A percentile compares a stretch with the other conserved stretches of the same genome.
These are phyloP conservation scores for Leucoraja erinaceus DNA, from an alignment of 2,113 vertebrate species.

Conservation along the genomic window DNA sequence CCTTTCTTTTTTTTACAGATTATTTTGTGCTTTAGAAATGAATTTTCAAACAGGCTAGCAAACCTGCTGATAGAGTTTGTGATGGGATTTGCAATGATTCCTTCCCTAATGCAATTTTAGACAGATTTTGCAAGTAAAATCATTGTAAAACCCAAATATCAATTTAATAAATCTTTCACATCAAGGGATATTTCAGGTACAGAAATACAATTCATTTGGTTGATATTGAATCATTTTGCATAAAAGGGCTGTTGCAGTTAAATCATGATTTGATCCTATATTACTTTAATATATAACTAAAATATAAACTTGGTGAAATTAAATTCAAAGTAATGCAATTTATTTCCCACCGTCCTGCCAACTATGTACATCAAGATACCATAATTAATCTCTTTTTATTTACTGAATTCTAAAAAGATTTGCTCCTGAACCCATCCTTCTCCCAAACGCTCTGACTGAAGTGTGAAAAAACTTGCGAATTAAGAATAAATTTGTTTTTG, in stretches of 20 bases:
- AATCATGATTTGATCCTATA: neutral
- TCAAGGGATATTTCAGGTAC: neutral
- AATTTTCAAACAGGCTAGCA: neutral
- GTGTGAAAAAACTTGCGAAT: neutral
- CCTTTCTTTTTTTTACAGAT: neutral
- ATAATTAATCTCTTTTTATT: neutral
- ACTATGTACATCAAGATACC: neutral
- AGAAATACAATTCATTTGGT: neutral
- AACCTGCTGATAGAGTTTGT: neutral
- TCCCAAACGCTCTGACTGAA: neutral
- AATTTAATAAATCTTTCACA: neutral
- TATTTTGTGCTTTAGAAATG: neutral
- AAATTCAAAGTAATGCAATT: neutral
- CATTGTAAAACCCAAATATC: neutral
- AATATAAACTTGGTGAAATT: neutral
- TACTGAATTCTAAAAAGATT: neutral
- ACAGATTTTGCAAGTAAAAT: neutral
- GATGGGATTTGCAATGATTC: neutral
- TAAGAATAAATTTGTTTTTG: neutral
- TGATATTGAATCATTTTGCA: neutral
- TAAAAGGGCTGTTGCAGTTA: neutral
- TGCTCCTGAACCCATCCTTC: neutral
- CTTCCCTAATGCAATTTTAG: neutral
- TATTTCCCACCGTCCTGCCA: neutral
- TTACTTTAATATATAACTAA: neutral